Evolutionary conservation across 2,113 vertebrate species (phyloP).

Genomic region (Lipophrys pholis): DNA sequence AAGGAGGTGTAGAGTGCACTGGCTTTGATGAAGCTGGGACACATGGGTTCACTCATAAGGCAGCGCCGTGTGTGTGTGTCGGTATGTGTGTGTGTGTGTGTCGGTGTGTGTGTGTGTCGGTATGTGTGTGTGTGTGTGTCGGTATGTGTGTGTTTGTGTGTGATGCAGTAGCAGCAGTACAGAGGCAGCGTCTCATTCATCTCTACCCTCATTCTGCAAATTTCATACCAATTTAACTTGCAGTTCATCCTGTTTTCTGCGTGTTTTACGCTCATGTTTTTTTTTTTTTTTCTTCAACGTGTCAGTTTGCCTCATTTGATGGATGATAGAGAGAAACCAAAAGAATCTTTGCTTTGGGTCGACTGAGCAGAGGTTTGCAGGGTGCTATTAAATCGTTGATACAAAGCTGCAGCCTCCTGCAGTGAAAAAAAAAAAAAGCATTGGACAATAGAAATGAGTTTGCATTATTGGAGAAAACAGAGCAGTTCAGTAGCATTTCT

Average conservation of each 20-base stretch:
- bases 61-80: not conserved
- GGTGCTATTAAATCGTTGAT: not conserved
- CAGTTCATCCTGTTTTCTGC: not conserved
- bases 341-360: not conserved
- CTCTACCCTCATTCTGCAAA: not conserved
- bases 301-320: no score
- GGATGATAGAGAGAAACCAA: no score
- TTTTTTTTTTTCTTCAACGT: not conserved
- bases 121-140: not conserved
- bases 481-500: conserved; percentile 3
- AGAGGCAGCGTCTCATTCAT: not conserved
- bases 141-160: not conserved
- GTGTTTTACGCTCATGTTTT: not conserved
- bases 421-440: not conserved
- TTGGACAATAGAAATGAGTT: not conserved
- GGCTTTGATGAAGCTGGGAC: conserved; percentile 33
- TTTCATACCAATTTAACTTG: not conserved
- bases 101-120: not conserved
- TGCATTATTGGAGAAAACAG: conserved; percentile 18
- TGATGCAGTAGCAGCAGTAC: not conserved
- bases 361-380: not conserved
- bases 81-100: not conserved
- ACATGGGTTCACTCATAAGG: conserved; percentile 24
- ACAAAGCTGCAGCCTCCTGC: conserved; percentile 14
- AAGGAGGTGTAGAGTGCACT: conserved; percentile 1